Base-by-base conservation (phyloP, 1,140 invertebrate genomes). In the Lysiphlebus fabarum region DNA sequence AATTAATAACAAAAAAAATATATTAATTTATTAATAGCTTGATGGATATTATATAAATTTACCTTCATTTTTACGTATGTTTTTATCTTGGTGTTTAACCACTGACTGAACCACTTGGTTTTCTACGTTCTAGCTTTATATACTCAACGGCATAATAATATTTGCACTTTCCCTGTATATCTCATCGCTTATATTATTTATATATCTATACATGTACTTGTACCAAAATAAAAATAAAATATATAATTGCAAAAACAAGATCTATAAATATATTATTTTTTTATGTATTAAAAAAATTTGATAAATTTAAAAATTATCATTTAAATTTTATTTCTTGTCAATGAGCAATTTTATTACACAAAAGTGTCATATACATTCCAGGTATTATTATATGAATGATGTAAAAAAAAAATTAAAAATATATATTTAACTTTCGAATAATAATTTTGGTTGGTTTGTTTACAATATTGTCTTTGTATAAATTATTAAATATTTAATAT, bases 91-190 rank as follows among this genome's bases (percentile, higher is more conserved):
- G 74, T 67, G 70, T 67, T 71, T 67, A 69, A 77, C 73, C 74
- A 78, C 76, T 70, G 69, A 78, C 76, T 78, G 76, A 76, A 77
- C 72, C 74, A 65, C 69, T 70, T 66, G 67, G 70, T 74, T 74
- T 75, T 76, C 74, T 74, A 74, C 58, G 64, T 50, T 65, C 61
- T 66, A 68, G 71, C 65, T 68, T 77, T 78, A 76, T 78, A 78
- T 78, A 78, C 70, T 62, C 65, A 61, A 62, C 70, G 67, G 65
- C 67, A 74, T 76, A 77, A 75, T 77, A 68, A 67, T 73, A 26
- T 69, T 70, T 51, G 70, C 74, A 77, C 76, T 77, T 78, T 78
- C 76, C 74, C 76, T 73, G 70, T 65, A 26, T 2, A 68, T 66
- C 69, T 73, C 69, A 69, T 73, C 69, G 68, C 66, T 68, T 66